Conservation (phyloP, 2,888 invertebrate genomes). For the Apamea crenata region DNA sequence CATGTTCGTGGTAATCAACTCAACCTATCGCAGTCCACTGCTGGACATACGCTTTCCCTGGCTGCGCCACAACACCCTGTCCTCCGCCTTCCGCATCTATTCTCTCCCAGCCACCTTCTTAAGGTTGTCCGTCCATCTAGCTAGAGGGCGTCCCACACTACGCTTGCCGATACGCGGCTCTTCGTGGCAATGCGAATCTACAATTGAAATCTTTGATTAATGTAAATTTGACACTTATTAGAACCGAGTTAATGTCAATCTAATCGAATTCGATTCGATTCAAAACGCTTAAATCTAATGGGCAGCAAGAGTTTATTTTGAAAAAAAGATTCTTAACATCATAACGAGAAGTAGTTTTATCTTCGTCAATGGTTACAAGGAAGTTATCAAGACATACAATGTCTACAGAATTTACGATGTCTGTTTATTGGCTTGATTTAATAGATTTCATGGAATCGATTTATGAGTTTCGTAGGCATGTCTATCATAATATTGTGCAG, state of each 20-base stretch:
- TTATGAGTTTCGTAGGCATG: conserved; percentile 1
- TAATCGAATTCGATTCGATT: neutral
- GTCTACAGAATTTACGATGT: conserved; percentile 21
- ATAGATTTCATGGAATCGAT: conserved; percentile 11
- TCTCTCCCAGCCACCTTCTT: too few relatives aligned
- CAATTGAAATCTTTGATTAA: neutral
- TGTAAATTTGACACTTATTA: conserved; percentile 4
- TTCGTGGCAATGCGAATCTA: neutral
- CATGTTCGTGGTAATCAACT: too few relatives aligned
- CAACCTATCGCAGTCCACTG: too few relatives aligned
- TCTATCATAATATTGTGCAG: neutral
- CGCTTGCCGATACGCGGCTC: too few relatives aligned
- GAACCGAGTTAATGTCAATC: neutral
- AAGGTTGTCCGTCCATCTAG: too few relatives aligned
- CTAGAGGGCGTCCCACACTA: too few relatives aligned
- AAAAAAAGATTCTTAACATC: neutral
- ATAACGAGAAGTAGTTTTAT: neutral
- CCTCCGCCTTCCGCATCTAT: too few relatives aligned
- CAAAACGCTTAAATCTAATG: neutral
- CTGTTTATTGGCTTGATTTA: conserved; percentile 1
- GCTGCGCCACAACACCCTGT: too few relatives aligned
- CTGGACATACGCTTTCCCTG: too few relatives aligned
- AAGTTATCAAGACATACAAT: conserved; percentile 3
- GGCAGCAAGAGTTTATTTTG: neutral
- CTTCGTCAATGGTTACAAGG: neutral